Percentiles rank a stretch among this genome's conserved stretches.
Conservation (phyloP, 2,113 vertebrate genomes). For the Neomonachus schauinslandi region DNA sequence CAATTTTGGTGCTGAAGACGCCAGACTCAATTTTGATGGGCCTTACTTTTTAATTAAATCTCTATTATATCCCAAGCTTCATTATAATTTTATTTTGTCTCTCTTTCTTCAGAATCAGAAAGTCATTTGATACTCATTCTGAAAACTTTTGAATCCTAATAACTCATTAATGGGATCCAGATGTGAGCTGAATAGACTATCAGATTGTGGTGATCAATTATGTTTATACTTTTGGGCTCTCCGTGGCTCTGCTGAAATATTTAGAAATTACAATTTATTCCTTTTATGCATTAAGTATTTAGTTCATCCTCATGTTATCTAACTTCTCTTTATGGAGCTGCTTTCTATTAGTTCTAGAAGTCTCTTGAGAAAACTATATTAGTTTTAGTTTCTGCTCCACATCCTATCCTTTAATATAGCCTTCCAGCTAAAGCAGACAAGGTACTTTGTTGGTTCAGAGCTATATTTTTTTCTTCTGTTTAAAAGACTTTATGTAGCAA, state of each 20-base stretch:
- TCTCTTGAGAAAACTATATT: background rate
- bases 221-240: conserved; percentile 4
- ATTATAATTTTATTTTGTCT: conserved; percentile 60
- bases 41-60: conserved; percentile 60
- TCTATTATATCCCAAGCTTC: conserved; percentile 26
- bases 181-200: conserved; percentile 53
- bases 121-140: conserved; percentile 39
- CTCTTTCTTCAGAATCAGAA: conserved; percentile 35
- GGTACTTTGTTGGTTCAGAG: background rate
- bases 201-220: conserved; percentile 11
- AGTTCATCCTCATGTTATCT: background rate
- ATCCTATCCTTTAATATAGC: background rate
- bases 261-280: conserved; percentile 46
- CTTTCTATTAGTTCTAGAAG: conserved; percentile 18
- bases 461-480: background rate
- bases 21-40: background rate
- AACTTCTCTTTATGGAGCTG: background rate
- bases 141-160: conserved; percentile 53
- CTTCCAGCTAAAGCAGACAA: background rate
- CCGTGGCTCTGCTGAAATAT: conserved; percentile 1
- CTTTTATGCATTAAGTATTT: conserved; percentile 9
- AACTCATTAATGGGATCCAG: conserved; percentile 57
- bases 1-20: background rate
- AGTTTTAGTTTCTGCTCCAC: background rate
- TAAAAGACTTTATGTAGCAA: conserved; percentile 1